Evolutionary conservation across 2,888 invertebrate genomes (phyloP), one percentile per base, ranked within the genome.

Genomic region (Thymelicus sylvestris): DNA sequence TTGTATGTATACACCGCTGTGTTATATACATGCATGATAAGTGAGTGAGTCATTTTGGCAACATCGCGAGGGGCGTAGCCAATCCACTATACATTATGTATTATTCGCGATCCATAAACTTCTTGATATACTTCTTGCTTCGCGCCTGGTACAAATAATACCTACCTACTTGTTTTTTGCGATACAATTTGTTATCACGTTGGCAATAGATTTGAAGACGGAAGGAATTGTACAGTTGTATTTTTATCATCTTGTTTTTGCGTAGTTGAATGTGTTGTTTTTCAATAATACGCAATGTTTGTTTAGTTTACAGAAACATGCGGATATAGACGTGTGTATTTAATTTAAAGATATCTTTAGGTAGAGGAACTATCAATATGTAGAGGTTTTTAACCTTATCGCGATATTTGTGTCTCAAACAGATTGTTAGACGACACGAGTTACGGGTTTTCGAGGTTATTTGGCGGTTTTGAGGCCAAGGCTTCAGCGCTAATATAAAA

Each of bases 391-490:
- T 55, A 55, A 55, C 55, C 24, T 55, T 55, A 83, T 85, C 86
- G 86, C 86, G 84, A 89, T 90, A 91, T 88, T 89, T 85, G 88
- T 85, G 85, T 86, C 83, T 81, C 81, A 86, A 87, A 90, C 86
- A 87, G 86, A 86, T 86, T 85, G 86, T 89, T 86, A 72, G 88
- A 86, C 86, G 86, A 86, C 85, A 83, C 81, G 76, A 80, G 74
- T 81, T 82, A 81, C 80, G 74, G 79, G 76, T 81, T 80, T 79
- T 72, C 89, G 90, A 91, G 91, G 92, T 85, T 88, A 86, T 80
- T 77, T 78, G 68, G 79, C 81, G 83, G 84, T 86, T 91, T 92
- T 92, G 88, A 83, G 92, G 92, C 91, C 93, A 92, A 92, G 93
- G 93, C 82, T 86, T 84, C 78, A 80, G 80, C 82, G 86, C 87